A percentile compares a stretch with the other conserved stretches of the same genome.
Conservation (phyloP, 1,140 invertebrate genomes). For the Lepidurus packardi region DNA sequence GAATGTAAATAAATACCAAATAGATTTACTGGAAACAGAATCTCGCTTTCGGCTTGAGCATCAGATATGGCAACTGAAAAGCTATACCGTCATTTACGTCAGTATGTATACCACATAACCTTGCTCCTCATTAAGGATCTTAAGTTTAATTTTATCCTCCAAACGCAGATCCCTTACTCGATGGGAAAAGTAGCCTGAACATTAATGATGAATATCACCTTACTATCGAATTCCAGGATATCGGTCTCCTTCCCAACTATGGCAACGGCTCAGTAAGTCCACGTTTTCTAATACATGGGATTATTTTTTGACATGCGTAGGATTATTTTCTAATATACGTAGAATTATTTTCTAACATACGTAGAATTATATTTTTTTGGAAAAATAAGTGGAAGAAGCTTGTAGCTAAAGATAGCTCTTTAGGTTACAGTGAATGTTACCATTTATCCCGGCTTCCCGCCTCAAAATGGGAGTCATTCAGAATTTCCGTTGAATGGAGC, state of each 20-base stretch:
- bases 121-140: background rate
- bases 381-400: background rate
- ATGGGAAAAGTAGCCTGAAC: background rate
- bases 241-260: conserved; percentile 42
- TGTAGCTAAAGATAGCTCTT: background rate
- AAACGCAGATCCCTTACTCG: background rate
- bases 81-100: conserved; percentile 27
- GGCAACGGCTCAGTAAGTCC: conserved; percentile 37
- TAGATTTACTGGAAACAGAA: conserved; percentile 8
- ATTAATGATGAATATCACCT: conserved; percentile 41
- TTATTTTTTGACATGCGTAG: background rate
- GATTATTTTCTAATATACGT: too few relatives aligned
- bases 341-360: background rate
- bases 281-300: background rate
- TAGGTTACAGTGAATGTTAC: conserved; percentile 12
- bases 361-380: too few relatives aligned
- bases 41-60: conserved; percentile 13
- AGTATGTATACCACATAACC: conserved; percentile 24
- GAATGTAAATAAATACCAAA: conserved; percentile 34
- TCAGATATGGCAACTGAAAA: conserved; percentile 24
- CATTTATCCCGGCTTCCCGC: conserved; percentile 9
- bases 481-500: background rate
- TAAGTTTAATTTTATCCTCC: background rate
- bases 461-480: background rate
- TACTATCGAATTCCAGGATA: conserved; percentile 45